phyloP scores from a whole-genome alignment of 1,140 invertebrate genomes.

The Drosophila athabasca region DNA sequence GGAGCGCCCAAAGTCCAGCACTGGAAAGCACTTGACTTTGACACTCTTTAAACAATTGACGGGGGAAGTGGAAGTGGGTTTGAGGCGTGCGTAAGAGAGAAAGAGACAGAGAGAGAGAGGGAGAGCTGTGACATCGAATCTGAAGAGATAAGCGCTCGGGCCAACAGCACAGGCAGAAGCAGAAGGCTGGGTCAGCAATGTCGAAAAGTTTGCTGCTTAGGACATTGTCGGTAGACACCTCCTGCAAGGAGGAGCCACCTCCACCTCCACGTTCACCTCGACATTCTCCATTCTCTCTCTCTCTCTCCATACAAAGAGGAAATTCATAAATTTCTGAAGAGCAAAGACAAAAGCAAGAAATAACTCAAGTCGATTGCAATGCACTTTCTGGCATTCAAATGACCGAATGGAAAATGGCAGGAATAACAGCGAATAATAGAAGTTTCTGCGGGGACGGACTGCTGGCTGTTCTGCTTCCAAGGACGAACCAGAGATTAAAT shows the following conservation, averaged over 20 bases:
- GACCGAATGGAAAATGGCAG: constrained; percentile 2
- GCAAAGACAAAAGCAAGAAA: constrained; percentile 27
- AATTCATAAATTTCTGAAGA: constrained; percentile 22
- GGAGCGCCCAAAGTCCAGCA: constrained; percentile 46
- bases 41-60: constrained; percentile 81
- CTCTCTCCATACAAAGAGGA: no score
- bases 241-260: no score
- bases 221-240: constrained; percentile 2
- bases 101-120: neutral
- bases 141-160: constrained; percentile 63
- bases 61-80: constrained; percentile 18
- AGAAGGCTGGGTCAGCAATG: constrained; percentile 47
- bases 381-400: constrained; percentile 14
- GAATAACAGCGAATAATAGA: constrained; percentile 20
- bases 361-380: constrained; percentile 12
- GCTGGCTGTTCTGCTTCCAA: no score
- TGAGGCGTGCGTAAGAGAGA: constrained; percentile 26
- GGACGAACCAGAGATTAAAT: constrained; percentile 51
- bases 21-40: constrained; percentile 75
- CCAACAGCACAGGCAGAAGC: neutral
- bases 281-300: no score
- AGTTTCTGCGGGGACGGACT: no score
- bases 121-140: constrained; percentile 64
- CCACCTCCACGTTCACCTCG: neutral
- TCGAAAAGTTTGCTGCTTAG: constrained; percentile 63